Base-by-base conservation (phyloP, 2,113 vertebrate genomes). In the Scomber scombrus region DNA sequence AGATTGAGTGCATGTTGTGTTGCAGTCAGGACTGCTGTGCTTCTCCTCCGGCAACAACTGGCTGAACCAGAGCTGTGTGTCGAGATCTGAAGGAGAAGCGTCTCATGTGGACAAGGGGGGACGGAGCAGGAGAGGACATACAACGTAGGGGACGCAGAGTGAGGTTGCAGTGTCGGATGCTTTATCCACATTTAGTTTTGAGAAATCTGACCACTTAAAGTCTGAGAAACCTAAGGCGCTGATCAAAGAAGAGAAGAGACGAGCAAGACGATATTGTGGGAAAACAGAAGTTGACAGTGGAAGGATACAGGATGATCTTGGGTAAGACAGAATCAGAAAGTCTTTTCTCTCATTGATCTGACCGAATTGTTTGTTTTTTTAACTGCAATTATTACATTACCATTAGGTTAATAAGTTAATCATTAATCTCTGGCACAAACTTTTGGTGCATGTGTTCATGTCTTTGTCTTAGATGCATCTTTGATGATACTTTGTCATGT, bases 241-340 rank as follows among this genome's bases (percentile, higher is more conserved):
- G 70, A 84, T 71, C 26, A 14, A 82, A 29, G 56, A 78, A 49
- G 56, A 69, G 21, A 55, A 43, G 80, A 86, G 64, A 51, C 52
- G 21, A 86, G 78, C 54, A 9, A 71, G 84, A 82, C 58, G 76
- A 84, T 34, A 78, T 78, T 79, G 74, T 65, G 70, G 55, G 77
- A 61, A 63, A 56, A 54, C 63, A 85, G 68, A 87, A 87, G 78
- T 86, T 88, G 73, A 88, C 77, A 69, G 88, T 86, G 85, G 89
- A 90, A 70, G 90, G 85, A 85, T 88, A 75, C 86, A 91, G 82
- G 81, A 94, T 94, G 93, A 89, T 94, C 74, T 75, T 94, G 83
- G 92, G 93, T 94, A 91, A 93, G 93, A 75, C 62, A 5, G 23
- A 9, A 47, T 54, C 55, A 61, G 34, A 69, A 23, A 23, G 9